Evolutionary conservation across 2,113 vertebrate genomes (phyloP).

Genomic region (Plectropomus leopardus): DNA sequence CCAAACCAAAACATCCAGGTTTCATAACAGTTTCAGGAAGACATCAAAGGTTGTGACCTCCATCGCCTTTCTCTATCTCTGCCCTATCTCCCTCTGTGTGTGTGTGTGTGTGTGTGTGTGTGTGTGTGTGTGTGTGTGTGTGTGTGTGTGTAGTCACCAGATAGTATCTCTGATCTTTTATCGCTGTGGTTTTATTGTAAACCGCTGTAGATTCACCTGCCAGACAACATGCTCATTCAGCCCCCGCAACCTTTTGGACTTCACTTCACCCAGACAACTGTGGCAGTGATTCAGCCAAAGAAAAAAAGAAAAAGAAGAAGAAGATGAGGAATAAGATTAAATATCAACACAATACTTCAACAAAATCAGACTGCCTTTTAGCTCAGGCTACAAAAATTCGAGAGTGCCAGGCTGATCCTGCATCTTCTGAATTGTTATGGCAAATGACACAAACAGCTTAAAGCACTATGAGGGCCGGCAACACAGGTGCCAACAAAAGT

Average conservation of each 20-base stretch:
- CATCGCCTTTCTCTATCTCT: slow-evolving; percentile 28
- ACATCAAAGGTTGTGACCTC: slow-evolving; percentile 68
- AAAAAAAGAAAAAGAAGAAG: background rate
- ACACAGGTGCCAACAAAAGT: background rate
- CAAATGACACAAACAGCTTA: background rate
- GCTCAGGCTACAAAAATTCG: background rate
- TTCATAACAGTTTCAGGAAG: slow-evolving; percentile 62
- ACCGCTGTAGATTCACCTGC: slow-evolving; percentile 67
- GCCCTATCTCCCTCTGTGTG: too few relatives aligned
- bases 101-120: slow-evolving; percentile 22
- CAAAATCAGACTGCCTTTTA: background rate
- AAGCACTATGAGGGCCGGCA: background rate
- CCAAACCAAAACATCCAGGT: slow-evolving; percentile 63
- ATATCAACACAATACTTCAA: background rate
- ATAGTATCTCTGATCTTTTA: slow-evolving; percentile 58
- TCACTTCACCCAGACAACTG: slow-evolving; percentile 27
- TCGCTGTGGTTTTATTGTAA: slow-evolving; percentile 55
- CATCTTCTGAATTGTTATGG: too few relatives aligned
- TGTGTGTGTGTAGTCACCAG: slow-evolving; percentile 42
- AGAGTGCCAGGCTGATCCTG: background rate
- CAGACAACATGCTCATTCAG: slow-evolving; percentile 49
- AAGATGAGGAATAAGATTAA: background rate
- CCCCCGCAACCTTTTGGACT: slow-evolving; percentile 44
- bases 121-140: slow-evolving; percentile 19
- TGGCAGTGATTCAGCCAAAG: background rate